phyloP scores from a whole-genome alignment of 2,888 invertebrate species.

The Perithous albicinctus region DNA sequence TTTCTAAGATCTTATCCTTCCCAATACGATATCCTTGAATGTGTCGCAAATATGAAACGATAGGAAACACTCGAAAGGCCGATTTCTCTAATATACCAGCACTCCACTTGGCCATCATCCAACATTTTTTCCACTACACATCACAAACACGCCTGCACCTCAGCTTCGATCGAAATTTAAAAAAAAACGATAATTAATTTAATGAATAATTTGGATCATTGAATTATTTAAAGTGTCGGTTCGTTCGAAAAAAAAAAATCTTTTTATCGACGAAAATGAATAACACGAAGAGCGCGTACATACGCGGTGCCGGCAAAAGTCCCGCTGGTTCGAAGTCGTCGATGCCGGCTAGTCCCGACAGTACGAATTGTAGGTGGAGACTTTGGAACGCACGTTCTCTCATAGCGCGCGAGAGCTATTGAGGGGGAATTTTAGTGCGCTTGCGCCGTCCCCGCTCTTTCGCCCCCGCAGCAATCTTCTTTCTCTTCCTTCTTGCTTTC shows the following conservation, averaged over 20 bases:
- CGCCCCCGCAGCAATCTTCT: constrained; percentile 69
- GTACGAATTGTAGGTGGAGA: constrained; percentile 63
- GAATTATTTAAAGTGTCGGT: background rate
- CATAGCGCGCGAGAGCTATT: constrained; percentile 20
- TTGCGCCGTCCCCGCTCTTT: constrained; percentile 76
- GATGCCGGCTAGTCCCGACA: constrained; percentile 58
- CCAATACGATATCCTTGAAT: background rate
- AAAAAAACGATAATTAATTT: background rate
- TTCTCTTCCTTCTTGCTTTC: constrained; percentile 54
- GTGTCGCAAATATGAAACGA: background rate
- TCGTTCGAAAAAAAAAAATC: background rate
- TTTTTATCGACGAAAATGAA: background rate
- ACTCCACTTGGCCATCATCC: constrained; percentile 33
- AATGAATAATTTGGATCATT: no score
- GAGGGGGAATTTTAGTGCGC: constrained; percentile 69
- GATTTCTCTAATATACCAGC: constrained; percentile 6
- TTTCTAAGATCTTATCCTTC: constrained; percentile 7
- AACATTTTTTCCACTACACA: constrained; percentile 35
- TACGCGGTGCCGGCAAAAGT: constrained; percentile 57
- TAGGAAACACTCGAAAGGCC: constrained; percentile 11
- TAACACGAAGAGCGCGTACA: constrained; percentile 13
- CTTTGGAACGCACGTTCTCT: constrained; percentile 50
- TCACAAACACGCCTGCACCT: constrained; percentile 8
- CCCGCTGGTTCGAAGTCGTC: constrained; percentile 55
- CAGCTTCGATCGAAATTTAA: background rate